These are phyloP conservation scores for Chrosomus eos DNA, from an alignment of 2,797 vertebrate species.

Conservation along the genomic window DNA sequence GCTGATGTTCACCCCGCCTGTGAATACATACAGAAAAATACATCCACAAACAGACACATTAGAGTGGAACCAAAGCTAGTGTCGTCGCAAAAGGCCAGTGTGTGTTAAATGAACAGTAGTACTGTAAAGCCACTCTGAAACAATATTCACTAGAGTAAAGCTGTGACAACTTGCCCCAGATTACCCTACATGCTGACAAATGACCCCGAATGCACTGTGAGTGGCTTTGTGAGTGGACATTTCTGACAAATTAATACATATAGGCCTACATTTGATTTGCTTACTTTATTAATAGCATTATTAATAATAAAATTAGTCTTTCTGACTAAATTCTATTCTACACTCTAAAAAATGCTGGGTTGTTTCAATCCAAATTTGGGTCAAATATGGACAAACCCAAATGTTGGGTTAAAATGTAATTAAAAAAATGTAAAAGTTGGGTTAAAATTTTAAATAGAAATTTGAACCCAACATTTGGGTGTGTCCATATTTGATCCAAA, in stretches of 20 bases:
- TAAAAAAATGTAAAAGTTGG: too few species aligned
- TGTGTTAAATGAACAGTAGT: background rate
- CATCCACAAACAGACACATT: background rate
- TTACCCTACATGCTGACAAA: background rate
- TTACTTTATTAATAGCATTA: background rate
- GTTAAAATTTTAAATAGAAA: too few species aligned
- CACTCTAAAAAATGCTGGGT: too few species aligned
- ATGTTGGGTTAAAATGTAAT: too few species aligned
- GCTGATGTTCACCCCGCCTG: slow-evolving; percentile 91
- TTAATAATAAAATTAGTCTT: background rate
- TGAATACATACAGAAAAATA: slow-evolving; percentile 47
- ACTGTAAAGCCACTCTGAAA: background rate
- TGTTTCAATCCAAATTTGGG: too few species aligned
- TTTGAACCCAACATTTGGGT: too few species aligned
- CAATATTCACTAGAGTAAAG: background rate
- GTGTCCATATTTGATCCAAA: too few species aligned
- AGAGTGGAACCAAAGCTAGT: background rate
- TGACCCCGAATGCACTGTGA: background rate
- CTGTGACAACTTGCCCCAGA: background rate
- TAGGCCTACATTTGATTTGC: too few species aligned
- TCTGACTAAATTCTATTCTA: background rate
- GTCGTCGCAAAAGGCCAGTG: background rate
- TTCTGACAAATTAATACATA: background rate
- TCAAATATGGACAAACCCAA: too few species aligned
- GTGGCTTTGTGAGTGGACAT: background rate